Evolutionary conservation across 2,888 invertebrate species (phyloP).

Genomic region (Rhagium mordax): DNA sequence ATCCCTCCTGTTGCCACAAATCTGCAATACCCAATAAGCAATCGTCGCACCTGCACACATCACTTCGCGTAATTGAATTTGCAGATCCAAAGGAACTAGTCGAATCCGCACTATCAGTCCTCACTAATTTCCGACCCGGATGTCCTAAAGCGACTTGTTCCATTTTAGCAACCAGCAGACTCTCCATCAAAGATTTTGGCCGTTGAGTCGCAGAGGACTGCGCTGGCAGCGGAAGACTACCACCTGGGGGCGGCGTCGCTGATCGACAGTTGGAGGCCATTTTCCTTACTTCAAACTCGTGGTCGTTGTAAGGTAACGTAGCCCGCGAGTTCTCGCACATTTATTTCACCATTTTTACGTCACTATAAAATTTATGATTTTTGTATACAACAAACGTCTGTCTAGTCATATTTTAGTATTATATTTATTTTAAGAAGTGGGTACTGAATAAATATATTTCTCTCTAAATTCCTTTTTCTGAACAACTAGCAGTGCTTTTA

Average conservation of each 20-base stretch:
- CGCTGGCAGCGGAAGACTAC: conserved; percentile 37
- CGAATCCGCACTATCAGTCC: conserved; percentile 85
- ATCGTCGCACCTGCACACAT: conserved; percentile 88
- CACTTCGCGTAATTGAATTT: conserved; percentile 78
- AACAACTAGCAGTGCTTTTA: too few relatives aligned
- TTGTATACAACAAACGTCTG: background rate
- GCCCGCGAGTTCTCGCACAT: background rate
- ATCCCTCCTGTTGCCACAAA: conserved; percentile 75
- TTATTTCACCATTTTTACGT: conserved; percentile 5
- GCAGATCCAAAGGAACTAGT: conserved; percentile 81
- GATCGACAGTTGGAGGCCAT: conserved; percentile 73
- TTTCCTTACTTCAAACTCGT: conserved; percentile 57
- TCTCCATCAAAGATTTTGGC: conserved; percentile 87
- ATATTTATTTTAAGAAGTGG: too few relatives aligned
- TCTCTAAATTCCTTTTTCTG: too few relatives aligned
- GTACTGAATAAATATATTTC: too few relatives aligned
- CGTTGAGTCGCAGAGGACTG: conserved; percentile 66
- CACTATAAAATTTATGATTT: background rate
- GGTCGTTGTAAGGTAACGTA: background rate
- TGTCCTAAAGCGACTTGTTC: conserved; percentile 75
- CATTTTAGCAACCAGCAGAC: conserved; percentile 86
- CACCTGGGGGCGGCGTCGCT: conserved; percentile 71
- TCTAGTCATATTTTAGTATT: background rate
- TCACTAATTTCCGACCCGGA: conserved; percentile 72
- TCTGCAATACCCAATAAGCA: conserved; percentile 88